These are phyloP conservation scores for Cheilosia variabilis DNA, from an alignment of 2,888 invertebrate genomes.

Conservation along the genomic window DNA sequence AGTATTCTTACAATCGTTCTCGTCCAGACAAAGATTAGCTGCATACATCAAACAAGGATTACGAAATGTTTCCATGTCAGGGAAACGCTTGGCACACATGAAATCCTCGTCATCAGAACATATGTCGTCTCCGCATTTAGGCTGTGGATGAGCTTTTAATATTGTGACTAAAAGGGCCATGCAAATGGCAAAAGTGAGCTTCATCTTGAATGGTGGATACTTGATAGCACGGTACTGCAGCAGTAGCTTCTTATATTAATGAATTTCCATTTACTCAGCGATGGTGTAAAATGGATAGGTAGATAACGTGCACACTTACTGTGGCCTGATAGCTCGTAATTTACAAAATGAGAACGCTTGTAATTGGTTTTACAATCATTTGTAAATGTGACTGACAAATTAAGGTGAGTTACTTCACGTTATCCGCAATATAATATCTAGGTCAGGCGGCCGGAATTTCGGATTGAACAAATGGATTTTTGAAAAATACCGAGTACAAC, in stretches of 20 bases:
- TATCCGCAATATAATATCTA: too few relatives aligned
- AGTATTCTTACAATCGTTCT: neutral
- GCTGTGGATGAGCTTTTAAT: neutral
- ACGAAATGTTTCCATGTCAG: neutral
- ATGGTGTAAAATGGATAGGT: neutral
- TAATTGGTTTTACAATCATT: too few relatives aligned
- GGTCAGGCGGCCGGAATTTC: too few relatives aligned
- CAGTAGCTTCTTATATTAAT: neutral
- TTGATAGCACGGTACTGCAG: neutral
- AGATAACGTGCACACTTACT: too few relatives aligned
- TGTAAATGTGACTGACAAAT: constrained; percentile 3
- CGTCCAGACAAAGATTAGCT: neutral
- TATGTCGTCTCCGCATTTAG: neutral
- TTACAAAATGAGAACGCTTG: too few relatives aligned
- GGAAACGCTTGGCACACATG: neutral
- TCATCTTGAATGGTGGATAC: neutral
- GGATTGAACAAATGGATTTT: too few relatives aligned
- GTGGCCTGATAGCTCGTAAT: too few relatives aligned
- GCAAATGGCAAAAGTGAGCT: neutral
- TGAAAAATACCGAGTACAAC: too few relatives aligned
- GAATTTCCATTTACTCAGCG: neutral
- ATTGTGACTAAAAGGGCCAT: neutral
- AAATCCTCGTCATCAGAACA: neutral
- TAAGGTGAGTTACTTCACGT: too few relatives aligned
- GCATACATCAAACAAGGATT: neutral